Base-by-base conservation (phyloP, 2,797 vertebrate species). In the Graptemys geographica region DNA sequence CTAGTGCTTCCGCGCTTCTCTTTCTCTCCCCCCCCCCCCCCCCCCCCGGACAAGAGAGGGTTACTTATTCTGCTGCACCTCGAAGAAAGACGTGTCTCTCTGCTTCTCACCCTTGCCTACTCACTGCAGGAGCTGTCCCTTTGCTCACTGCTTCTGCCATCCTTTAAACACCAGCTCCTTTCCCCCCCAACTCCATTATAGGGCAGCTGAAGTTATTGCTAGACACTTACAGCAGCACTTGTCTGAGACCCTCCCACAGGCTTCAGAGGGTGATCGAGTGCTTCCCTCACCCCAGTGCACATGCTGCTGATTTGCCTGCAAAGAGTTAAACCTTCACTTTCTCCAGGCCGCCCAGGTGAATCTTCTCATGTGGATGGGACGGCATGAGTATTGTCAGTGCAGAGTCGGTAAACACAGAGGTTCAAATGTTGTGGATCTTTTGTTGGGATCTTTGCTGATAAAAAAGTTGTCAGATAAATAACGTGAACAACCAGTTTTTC, bases 61-160 rank as follows among this genome's bases (percentile, higher is more conserved):
- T 85, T 44, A 81, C 55, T 96, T 81, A 31, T 23, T 11, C 90
- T 88, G 10, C 56, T 89, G 37, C 37, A 72, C 81, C 89, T 7
- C 94, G 81, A 93, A 72, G 85, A 94, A 91, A 95, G 83, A 87
- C 21, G 81, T 62, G 59, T 57, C 92, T 49, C 81, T 96, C 28
- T 76, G 23, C 59, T 95, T 95, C 84, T 86, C 90, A 94, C 28
- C 51, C 41, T 89, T 91, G 81, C 82, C 89, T 92, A 65, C 92
- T 80, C 59, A 51, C 55, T 92, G 83, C 27, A 95, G 49, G 82
- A 94, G 59, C 51, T 55, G 92, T 79, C 55, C 72, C 92, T 87
- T 90, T 88, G 93, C 81, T 96, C 55, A 27, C 90, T 91, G 89
- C 94, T 96, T 96, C 80, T 2, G 9, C 92, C 94, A 18, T 92